A percentile compares a stretch with the other conserved stretches of the same genome.
phyloP scores from a whole-genome alignment of 2,113 vertebrate species.

The Egretta garzetta region DNA sequence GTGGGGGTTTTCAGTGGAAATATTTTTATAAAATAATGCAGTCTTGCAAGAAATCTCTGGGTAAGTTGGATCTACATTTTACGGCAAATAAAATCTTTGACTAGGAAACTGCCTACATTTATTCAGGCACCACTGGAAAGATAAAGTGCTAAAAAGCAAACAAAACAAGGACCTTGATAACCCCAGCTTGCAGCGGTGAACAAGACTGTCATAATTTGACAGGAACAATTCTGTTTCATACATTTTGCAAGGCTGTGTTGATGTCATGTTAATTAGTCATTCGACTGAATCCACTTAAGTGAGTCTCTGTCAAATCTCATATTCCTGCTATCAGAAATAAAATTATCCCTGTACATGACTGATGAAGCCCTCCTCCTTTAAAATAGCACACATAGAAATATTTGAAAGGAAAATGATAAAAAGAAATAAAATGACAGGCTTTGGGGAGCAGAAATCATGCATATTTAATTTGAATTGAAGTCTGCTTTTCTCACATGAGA shows the following conservation, averaged over 20 bases:
- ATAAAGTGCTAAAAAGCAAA: background rate
- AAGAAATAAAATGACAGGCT: background rate
- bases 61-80: background rate
- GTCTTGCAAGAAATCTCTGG: background rate
- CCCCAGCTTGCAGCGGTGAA: background rate
- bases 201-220: background rate
- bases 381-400: background rate
- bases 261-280: slow-evolving; percentile 36
- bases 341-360: background rate
- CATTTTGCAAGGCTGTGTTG: background rate
- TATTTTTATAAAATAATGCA: background rate
- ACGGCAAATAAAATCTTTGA: background rate
- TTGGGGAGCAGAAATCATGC: background rate
- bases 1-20: background rate
- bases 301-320: background rate
- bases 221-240: slow-evolving; percentile 10
- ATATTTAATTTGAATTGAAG: background rate
- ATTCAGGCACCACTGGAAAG: background rate
- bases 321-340: background rate
- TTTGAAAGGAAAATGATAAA: background rate
- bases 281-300: background rate
- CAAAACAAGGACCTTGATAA: background rate
- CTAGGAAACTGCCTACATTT: background rate
- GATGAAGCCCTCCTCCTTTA: background rate
- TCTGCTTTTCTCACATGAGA: background rate